These are phyloP conservation scores for Macroglossus sobrinus DNA, from an alignment of 2,113 vertebrate species.

Conservation along the genomic window DNA sequence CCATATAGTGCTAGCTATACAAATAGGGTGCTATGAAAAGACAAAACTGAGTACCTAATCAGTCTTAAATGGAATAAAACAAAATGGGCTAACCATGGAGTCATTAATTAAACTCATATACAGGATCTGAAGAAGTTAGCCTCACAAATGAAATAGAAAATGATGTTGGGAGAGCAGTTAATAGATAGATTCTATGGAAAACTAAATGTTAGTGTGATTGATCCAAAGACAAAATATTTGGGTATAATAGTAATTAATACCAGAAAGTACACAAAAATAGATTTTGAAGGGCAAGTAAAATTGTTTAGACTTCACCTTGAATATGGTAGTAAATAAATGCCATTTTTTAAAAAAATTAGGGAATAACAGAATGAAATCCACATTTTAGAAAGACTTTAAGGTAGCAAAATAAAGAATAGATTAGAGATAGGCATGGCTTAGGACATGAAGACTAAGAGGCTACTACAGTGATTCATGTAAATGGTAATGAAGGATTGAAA, in stretches of 20 bases:
- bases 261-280: background rate
- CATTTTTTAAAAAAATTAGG: background rate
- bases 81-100: background rate
- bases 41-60: background rate
- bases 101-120: background rate
- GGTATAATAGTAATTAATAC: background rate
- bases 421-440: background rate
- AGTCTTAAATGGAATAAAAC: background rate
- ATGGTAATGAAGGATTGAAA: background rate
- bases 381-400: background rate
- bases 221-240: background rate
- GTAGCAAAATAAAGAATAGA: background rate
- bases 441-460: fast-evolving
- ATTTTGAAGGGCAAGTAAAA: background rate
- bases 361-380: background rate
- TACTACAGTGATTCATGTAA: background rate
- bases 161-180: background rate
- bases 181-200: background rate
- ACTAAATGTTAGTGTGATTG: background rate
- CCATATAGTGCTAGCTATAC: background rate
- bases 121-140: background rate
- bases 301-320: background rate
- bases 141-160: background rate
- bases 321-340: background rate
- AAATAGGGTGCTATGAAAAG: background rate